Percentiles rank a stretch among this genome's conserved stretches.
Conservation (phyloP, 2,888 invertebrate genomes). For the Salpingus planirostris region DNA sequence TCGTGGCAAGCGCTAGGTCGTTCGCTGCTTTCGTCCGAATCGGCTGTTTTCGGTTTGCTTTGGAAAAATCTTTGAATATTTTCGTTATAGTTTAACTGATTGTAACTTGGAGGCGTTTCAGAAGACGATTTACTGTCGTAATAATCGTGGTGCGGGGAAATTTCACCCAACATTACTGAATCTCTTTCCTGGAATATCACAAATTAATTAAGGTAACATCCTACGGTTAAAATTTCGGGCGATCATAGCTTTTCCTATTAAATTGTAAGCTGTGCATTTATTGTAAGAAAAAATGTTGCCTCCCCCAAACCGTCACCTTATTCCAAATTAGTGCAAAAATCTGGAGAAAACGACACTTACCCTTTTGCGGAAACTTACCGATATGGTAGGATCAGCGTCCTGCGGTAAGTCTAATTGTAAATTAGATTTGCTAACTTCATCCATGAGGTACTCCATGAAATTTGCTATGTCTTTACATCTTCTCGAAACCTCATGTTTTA, state of each 20-base stretch:
- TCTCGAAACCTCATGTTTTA: constrained; percentile 57
- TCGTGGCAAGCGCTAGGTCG: constrained; percentile 36
- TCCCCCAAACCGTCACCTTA: neutral
- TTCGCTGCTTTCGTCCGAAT: constrained; percentile 45
- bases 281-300: neutral
- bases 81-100: constrained; percentile 77
- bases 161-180: constrained; percentile 75
- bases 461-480: constrained; percentile 64
- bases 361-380: constrained; percentile 46
- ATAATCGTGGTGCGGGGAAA: constrained; percentile 76
- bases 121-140: constrained; percentile 71
- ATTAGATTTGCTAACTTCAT: constrained; percentile 53
- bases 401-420: constrained; percentile 50
- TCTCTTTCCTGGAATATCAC: constrained; percentile 55
- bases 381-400: constrained; percentile 52
- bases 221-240: neutral
- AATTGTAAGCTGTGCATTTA: too few relatives aligned
- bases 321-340: neutral
- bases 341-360: constrained; percentile 15
- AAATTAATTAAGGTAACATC: neutral
- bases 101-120: constrained; percentile 75
- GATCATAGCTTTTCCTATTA: too few relatives aligned
- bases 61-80: constrained; percentile 57
- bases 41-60: constrained; percentile 55
- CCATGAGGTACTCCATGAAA: constrained; percentile 67